Evolutionary conservation across 2,797 vertebrate genomes (phyloP).

Genomic region (Tangara arthus): DNA sequence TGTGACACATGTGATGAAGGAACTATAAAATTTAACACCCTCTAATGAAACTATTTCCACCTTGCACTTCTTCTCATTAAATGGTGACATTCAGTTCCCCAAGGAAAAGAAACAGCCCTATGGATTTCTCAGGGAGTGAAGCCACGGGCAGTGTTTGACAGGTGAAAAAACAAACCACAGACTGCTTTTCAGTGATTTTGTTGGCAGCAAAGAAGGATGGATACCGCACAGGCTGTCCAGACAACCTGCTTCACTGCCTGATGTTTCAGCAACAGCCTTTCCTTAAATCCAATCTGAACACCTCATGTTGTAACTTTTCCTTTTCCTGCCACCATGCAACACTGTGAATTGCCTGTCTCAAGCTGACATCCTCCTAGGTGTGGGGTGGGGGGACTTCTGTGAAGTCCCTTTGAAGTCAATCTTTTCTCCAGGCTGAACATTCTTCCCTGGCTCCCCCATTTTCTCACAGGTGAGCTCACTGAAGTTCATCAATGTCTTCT

Average conservation of each 20-base stretch:
- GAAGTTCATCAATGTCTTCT: not conserved
- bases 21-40: slow-evolving; percentile 31
- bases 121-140: not conserved
- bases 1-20: slow-evolving; percentile 32
- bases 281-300: not conserved
- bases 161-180: not conserved
- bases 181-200: not conserved
- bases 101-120: not conserved
- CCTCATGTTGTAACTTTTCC: not conserved
- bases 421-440: not conserved
- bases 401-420: not conserved
- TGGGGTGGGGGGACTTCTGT: fast-evolving
- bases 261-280: not conserved
- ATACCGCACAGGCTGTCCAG: not conserved
- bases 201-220: not conserved
- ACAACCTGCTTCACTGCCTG: not conserved
- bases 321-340: not conserved
- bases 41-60: slow-evolving; percentile 48
- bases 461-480: not conserved
- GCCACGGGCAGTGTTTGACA: not conserved
- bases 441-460: not conserved
- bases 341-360: not conserved
- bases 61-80: slow-evolving; percentile 15
- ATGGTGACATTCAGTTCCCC: not conserved
- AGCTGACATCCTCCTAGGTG: not conserved